Base-by-base conservation (phyloP, 2,888 invertebrate genomes). In the Busseola fusca region DNA sequence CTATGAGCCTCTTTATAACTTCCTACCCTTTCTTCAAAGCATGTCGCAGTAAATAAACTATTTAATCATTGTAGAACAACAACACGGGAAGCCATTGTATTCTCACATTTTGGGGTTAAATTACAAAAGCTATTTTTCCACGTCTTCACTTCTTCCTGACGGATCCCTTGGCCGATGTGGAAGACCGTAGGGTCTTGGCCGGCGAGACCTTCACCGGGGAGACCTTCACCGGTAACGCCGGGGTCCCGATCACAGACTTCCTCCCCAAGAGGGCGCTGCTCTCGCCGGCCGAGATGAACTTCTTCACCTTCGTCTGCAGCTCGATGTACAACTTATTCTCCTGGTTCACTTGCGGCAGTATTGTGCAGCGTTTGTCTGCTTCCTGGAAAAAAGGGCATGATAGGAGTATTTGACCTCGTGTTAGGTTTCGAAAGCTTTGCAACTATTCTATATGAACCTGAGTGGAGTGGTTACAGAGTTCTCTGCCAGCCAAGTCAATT, bases 321-420 rank as follows among this genome's bases (percentile, higher is more conserved):
- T 90, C 89, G 0, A 30, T 3, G 76, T 94, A 93, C 1, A 93
- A 67, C 0, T 42, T 79, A 72, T 93, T 93, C 12, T 91, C 92
- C 40, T 86, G 91, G 79, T 92, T 93, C 62, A 95, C 59, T 74
- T 95, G 95, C 0, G 94, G 95, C 2, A 94, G 71, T 0, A 93
- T 82, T 10, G 90, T 85, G 0, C 86, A 2, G 0, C 84, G 87
- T 58, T 86, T 91, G 45, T 93, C 93, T 0, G 40, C 0, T 69
- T 93, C 94, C 94, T 94, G 81, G 27, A 30, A 73, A 64, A n/a
- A 54, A 54, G 10, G 3, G 27, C 2, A 9, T 16, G 27, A 14
- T 21, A 45, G 27, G 21, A 30, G 16, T 62, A 27, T 48, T 48
- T 10, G 16, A n/a, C 16, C 30, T 45, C 21, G 5, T 48, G 21